A percentile compares a stretch with the other conserved stretches of the same genome.
These are phyloP conservation scores for Andrena bicolor DNA, from an alignment of 2,888 invertebrate genomes.

Conservation along the genomic window DNA sequence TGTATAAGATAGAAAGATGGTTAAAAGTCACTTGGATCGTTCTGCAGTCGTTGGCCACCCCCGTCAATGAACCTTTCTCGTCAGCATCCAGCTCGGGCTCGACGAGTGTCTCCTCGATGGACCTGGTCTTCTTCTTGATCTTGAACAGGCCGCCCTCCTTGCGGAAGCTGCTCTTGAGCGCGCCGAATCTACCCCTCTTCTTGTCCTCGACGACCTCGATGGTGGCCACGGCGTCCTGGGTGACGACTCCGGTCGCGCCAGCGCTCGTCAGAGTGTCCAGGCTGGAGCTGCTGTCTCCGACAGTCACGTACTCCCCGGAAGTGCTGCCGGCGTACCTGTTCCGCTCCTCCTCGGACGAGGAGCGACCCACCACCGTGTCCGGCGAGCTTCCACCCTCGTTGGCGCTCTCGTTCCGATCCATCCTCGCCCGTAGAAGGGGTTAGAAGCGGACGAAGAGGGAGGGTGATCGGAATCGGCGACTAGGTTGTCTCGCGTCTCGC, in stretches of 20 bases:
- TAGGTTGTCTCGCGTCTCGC: slow-evolving; percentile 40
- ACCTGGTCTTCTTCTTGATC: slow-evolving; percentile 74
- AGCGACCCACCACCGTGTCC: slow-evolving; percentile 78
- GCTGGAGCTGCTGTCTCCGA: slow-evolving; percentile 79
- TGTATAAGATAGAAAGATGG: neutral
- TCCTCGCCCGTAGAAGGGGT: slow-evolving; percentile 44
- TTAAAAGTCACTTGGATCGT: neutral
- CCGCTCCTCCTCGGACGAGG: slow-evolving; percentile 78
- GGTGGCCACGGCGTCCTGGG: neutral
- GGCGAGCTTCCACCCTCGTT: slow-evolving; percentile 79
- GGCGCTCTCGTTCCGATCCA: slow-evolving; percentile 77
- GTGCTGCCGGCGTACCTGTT: slow-evolving; percentile 60
- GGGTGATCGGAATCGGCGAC: slow-evolving; percentile 9
- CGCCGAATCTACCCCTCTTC: slow-evolving; percentile 77
- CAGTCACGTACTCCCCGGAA: slow-evolving; percentile 74
- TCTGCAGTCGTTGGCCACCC: neutral
- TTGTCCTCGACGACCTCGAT: slow-evolving; percentile 53
- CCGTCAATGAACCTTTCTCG: slow-evolving; percentile 61
- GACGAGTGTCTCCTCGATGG: slow-evolving; percentile 62
- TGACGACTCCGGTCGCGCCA: slow-evolving; percentile 6
- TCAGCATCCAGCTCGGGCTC: slow-evolving; percentile 64
- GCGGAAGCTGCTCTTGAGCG: slow-evolving; percentile 77
- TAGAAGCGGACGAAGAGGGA: slow-evolving; percentile 1
- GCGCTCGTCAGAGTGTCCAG: slow-evolving; percentile 76
- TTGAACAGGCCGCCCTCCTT: slow-evolving; percentile 79